Conservation (phyloP, 2,888 invertebrate genomes). For the Pegoplata infirma region DNA sequence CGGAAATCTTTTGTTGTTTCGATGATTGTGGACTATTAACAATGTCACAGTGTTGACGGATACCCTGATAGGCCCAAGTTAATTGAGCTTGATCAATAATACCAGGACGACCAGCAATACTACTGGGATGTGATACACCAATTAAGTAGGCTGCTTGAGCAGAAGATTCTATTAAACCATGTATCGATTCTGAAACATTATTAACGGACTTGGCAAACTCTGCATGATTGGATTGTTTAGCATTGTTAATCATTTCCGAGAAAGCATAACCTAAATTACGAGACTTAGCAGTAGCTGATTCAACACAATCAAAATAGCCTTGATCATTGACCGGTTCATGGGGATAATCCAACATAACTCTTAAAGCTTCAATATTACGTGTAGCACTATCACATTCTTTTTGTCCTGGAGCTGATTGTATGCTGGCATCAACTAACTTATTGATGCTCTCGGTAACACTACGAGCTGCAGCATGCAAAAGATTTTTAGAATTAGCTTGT, state of each 20-base stretch:
- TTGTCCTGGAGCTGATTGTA: constrained; percentile 95
- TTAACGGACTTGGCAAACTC: constrained; percentile 91
- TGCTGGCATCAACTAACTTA: constrained; percentile 85
- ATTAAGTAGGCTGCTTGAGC: constrained; percentile 97
- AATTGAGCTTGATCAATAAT: constrained; percentile 93
- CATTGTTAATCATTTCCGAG: constrained; percentile 95
- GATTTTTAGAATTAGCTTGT: constrained; percentile 94
- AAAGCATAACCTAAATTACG: constrained; percentile 92
- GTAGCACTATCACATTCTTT: constrained; percentile 98
- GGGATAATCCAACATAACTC: constrained; percentile 90
- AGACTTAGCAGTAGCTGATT: constrained; percentile 92
- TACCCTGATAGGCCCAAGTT: constrained; percentile 92
- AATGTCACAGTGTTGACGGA: constrained; percentile 91
- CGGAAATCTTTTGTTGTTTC: constrained; percentile 91
- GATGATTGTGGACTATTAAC: constrained; percentile 85
- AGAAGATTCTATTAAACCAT: constrained; percentile 93
- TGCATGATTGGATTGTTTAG: constrained; percentile 91
- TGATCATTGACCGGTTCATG: constrained; percentile 92
- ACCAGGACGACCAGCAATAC: constrained; percentile 92
- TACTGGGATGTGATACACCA: constrained; percentile 94
- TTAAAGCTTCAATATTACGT: constrained; percentile 91
- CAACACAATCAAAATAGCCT: constrained; percentile 96
- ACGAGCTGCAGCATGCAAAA: constrained; percentile 91
- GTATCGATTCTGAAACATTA: constrained; percentile 91
- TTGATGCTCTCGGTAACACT: constrained; percentile 96